Percentiles rank a stretch among this genome's conserved stretches.
Evolutionary conservation across 2,113 vertebrate species (phyloP).

Genomic region (Dromaius novaehollandiae): DNA sequence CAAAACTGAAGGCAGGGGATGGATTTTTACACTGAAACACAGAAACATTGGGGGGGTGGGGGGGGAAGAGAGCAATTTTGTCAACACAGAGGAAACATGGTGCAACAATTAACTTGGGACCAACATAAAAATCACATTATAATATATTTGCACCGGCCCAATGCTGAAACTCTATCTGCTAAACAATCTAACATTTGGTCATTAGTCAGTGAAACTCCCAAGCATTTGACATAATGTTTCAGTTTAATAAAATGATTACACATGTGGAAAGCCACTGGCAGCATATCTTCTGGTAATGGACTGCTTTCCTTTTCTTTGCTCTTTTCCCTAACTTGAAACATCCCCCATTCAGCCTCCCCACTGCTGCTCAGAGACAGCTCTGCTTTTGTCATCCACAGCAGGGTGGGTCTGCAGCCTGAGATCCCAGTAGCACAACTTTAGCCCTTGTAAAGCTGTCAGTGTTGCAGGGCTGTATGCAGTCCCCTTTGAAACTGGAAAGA

Average conservation of each 20-base stretch:
- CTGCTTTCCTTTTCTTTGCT: neutral
- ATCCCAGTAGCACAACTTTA: neutral
- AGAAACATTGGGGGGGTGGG: neutral
- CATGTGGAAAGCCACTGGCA: neutral
- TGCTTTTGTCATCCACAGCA: neutral
- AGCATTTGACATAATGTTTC: neutral
- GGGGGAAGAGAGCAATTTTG: neutral
- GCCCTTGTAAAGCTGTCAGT: neutral
- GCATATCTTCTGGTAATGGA: neutral
- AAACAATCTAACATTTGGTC: neutral
- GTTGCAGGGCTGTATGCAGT: fast-evolving
- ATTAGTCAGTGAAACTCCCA: neutral
- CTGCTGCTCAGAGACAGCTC: neutral
- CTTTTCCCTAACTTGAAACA: neutral
- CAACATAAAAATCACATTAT: neutral
- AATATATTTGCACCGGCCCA: neutral
- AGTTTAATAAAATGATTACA: neutral
- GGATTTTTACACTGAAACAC: neutral
- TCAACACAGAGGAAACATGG: neutral
- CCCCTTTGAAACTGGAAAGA: neutral
- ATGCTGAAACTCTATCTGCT: neutral
- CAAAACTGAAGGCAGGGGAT: neutral
- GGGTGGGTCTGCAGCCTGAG: neutral
- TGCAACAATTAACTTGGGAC: neutral
- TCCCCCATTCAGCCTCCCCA: fast-evolving